phyloP scores from a whole-genome alignment of 1,140 invertebrate species.

The Diuraphis noxia region DNA sequence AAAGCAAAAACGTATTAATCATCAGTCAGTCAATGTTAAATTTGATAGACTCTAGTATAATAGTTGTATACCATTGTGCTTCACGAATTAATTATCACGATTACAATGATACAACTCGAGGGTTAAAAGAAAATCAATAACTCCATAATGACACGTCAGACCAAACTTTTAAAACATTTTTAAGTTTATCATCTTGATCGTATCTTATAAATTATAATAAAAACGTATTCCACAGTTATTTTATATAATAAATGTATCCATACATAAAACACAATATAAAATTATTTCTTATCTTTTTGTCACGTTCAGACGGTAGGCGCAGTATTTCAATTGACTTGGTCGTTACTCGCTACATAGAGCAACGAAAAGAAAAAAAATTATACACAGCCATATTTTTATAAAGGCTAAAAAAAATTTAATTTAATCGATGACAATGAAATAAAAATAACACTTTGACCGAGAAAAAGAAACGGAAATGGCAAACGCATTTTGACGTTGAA shows the following conservation, averaged over 20 bases:
- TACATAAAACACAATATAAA: not conserved
- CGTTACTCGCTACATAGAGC: not conserved
- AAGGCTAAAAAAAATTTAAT: not conserved
- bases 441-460: not conserved
- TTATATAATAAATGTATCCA: not conserved
- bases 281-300: not conserved
- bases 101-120: not conserved
- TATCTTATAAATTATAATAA: not conserved
- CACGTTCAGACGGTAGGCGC: not conserved
- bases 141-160: not conserved
- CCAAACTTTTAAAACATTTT: not conserved
- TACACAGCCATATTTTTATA: not conserved
- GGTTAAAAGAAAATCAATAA: not conserved
- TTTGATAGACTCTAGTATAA: not conserved
- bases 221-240: not conserved
- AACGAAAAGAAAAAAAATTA: not conserved
- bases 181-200: not conserved
- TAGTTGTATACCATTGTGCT: not conserved
- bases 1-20: not conserved
- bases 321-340: slow-evolving; percentile 12
- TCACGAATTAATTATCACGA: slow-evolving; percentile 12
- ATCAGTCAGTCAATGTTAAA: not conserved
- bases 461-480: slow-evolving; percentile 22
- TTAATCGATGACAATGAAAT: not conserved
- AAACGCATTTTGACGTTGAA: slow-evolving; percentile 9